A percentile compares a stretch with the other conserved stretches of the same genome.
Evolutionary conservation across 2,888 invertebrate genomes (phyloP).

Genomic region (Epistrophe grossulariae): DNA sequence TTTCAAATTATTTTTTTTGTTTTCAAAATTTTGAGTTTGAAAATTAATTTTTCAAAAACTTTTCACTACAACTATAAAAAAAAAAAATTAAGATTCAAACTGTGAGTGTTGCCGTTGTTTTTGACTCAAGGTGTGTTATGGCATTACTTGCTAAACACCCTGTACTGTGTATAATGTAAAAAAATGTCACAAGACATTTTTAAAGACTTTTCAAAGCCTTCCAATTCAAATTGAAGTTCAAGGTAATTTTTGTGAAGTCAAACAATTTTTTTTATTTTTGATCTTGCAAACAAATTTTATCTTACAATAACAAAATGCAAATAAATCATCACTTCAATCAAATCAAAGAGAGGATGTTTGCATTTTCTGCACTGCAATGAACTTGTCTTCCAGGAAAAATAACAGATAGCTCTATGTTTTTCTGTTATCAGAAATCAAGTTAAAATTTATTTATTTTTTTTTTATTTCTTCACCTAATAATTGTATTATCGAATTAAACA

Average conservation of each 20-base stretch:
- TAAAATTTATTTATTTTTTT: not conserved
- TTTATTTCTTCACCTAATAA: conserved; percentile 22
- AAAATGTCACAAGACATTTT: too few relatives aligned
- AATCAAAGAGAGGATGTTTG: conserved; percentile 30
- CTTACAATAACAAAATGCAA: not conserved
- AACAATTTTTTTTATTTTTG: not conserved
- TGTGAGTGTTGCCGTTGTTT: too few relatives aligned
- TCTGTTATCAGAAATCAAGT: conserved; percentile 2
- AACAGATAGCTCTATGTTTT: not conserved
- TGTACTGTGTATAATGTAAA: too few relatives aligned
- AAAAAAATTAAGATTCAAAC: too few relatives aligned
- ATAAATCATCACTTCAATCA: not conserved
- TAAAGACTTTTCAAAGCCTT: not conserved
- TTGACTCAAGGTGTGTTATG: too few relatives aligned
- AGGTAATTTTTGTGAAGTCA: conserved; percentile 25
- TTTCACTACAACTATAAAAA: too few relatives aligned
- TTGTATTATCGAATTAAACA: conserved; percentile 34
- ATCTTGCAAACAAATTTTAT: not conserved
- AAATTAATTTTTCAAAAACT: too few relatives aligned
- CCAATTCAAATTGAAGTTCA: conserved; percentile 38
- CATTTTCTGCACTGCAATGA: conserved; percentile 20
- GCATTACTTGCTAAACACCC: too few relatives aligned
- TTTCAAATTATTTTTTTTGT: too few relatives aligned
- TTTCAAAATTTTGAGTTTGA: too few relatives aligned
- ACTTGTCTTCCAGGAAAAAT: conserved; percentile 19